Evolutionary conservation across 2,797 vertebrate genomes (phyloP), one percentile per base, ranked within the genome.

Genomic region (Molothrus ater): DNA sequence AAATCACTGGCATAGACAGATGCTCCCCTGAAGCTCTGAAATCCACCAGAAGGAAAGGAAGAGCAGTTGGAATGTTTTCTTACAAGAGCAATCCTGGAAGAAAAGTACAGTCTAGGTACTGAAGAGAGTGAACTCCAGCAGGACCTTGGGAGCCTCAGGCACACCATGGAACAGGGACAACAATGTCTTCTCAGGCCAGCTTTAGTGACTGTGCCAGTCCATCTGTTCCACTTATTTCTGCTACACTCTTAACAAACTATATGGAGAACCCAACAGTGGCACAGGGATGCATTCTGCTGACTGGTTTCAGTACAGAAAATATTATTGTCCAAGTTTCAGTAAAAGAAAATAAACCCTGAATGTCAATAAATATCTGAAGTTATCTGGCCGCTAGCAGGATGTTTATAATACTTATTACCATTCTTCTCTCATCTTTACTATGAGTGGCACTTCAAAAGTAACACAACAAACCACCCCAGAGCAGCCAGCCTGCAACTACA

Each of bases 341-440:
- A 32, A 66, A 89, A 91, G 60, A 93, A 95, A 91, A 95, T 65
- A 92, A 95, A 74, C 26, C 25, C 40, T 34, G 31, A 78, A 65
- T 48, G 65, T 63, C 80, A 94, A 73, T 76, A 93, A 92, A 80
- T 84, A 95, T 40, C 29, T 63, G 60, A 90, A 89, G 54, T 47
- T 91, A 86, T 69, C 65, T 83, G 76, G 70, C 61, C 0, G 0
- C 45, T 64, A 43, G 68, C 60, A 66, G 32, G 43, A 56, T 79
- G 48, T 93, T 96, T 95, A 64, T 64, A 85, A 86, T 70, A 90
- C 34, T 92, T 87, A 89, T 6, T 89, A 93, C 61, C 64, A 84
- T 38, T 47, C 65, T 74, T 51, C 47, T 74, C 73, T 84, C 63
- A 61, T 82, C 80, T 87, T 89, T 89, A 59, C 78, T 66, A 11